Base-by-base conservation (phyloP, 2,113 vertebrate genomes). In the Pachycephala philippinensis region DNA sequence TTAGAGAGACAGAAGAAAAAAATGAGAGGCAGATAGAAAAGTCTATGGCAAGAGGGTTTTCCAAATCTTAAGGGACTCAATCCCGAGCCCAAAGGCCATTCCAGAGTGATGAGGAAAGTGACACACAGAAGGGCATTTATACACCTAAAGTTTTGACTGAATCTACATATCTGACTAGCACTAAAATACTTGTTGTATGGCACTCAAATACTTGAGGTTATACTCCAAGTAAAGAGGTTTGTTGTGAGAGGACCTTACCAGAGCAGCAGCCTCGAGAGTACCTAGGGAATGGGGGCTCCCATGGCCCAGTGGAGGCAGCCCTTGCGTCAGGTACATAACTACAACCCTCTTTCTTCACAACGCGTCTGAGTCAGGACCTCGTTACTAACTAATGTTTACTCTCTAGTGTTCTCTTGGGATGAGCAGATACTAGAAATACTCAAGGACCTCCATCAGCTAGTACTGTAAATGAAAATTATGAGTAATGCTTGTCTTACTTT, bases 241-340 rank as follows among this genome's bases (percentile, higher is more conserved):
- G 21, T 17, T 71, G 64, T 45, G 18, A 50, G 49, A 60, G 4
- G 17, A 31, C 16, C 8, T 65, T 26, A 18, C 2, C n/a, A 78
- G 72, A 70, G 56, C 54, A 74, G 79, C 31, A 84, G 23, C 18
- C 13, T 56, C 1, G 2, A 45, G 42, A 45, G 18, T 9, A 15
- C 13, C 18, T 18, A n/a, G 70, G 74, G 80, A 42, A 40, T 6
- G 49, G 53, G 57, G 28, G 47, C 31, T 76, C 39, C 50, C 2
- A 0, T 24, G 45, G 30, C 68, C 40, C 63, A 50, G 0, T 0
- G 18, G 0, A 65, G 49, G 49, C 53, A 71, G n/a, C 50, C 33
- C 39, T 54, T 53, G 44, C 1, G 28, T 26, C 65, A 87, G 49
- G 44, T 52, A 40, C 9, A 0, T 11, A 71, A 75, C 56, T 15